Base-by-base conservation (phyloP, 2,888 invertebrate genomes). In the Leptinotarsa rubiginosa region DNA sequence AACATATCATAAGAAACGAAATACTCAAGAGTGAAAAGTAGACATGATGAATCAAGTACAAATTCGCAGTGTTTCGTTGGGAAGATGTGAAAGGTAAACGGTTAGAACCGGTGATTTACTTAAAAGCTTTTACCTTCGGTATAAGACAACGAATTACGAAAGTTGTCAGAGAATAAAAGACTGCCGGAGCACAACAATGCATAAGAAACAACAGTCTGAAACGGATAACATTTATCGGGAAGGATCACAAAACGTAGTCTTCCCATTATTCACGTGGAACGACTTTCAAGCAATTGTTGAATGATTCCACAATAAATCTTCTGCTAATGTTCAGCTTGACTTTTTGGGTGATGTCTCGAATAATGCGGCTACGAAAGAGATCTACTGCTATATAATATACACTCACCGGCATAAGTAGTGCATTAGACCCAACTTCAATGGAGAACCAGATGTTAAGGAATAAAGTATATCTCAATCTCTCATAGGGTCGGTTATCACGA, bases 201-300 rank as follows among this genome's bases (percentile, higher is more conserved):
- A 75, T 68, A 75, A 77, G 70, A 78, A 78, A 74, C 70, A 76
- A 76, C 66, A 70, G 78, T 78, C 75, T 77, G 65, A 72, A 77
- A 78, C 47, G 74, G 73, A 80, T 80, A 76, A 81, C 82, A 80
- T 82, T 81, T 81, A 81, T 82, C 80, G 80, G 66, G 76, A 78
- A 74, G 77, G 79, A 82, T 81, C 80, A 79, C 77, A 81, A 80
- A 75, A 79, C 79, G 78, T 81, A 82, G 79, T 77, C 74, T 52
- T 12, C 72, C 80, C 81, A 82, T 83, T 82, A 82, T 81, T 83
- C 81, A 83, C 80, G 80, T 81, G 74, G 69, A 81, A 81, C 81
- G 80, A 78, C 77, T 78, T 73, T 74, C 72, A 74, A 75, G 79
- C 83, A 81, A 82, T 82, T 83, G 81, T 79, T 80, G 73, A 79